Evolutionary conservation across 2,888 invertebrate species (phyloP).

Genomic region (Pheosia gnoma): DNA sequence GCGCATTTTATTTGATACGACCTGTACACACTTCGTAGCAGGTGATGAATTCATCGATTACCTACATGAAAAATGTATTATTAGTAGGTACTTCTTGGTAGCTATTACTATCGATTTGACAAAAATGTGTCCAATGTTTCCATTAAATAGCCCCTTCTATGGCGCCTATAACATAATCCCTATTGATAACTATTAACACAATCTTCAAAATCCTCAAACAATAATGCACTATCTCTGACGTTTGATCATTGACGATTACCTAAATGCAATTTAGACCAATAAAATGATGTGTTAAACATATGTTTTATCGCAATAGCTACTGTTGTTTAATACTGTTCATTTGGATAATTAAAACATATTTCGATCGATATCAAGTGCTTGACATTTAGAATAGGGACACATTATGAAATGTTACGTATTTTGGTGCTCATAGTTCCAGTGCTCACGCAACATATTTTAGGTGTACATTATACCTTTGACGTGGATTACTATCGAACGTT

Average conservation of each 20-base stretch:
- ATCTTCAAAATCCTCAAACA: background rate
- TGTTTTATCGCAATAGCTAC: constrained; percentile 4
- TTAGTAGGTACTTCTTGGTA: no score
- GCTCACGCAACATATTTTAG: constrained; percentile 23
- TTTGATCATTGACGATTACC: constrained; percentile 1
- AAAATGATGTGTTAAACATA: constrained; percentile 1
- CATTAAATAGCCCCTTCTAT: background rate
- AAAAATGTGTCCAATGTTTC: no score
- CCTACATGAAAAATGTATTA: no score
- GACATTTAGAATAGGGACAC: background rate
- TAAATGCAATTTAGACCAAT: constrained; percentile 9
- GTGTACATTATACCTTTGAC: constrained; percentile 29
- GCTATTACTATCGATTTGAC: no score
- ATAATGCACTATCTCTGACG: constrained; percentile 5
- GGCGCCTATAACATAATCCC: background rate
- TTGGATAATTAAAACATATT: background rate
- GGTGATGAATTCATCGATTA: no score
- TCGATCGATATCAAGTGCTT: background rate
- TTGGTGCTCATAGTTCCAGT: constrained; percentile 13
- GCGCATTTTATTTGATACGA: no score
- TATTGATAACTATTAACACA: background rate
- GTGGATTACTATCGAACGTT: constrained; percentile 17
- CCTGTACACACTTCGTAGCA: no score
- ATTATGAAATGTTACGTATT: background rate
- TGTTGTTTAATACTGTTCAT: background rate